Evolutionary conservation across 2,888 invertebrate species (phyloP).

Genomic region (Drosophila longiperda): DNA sequence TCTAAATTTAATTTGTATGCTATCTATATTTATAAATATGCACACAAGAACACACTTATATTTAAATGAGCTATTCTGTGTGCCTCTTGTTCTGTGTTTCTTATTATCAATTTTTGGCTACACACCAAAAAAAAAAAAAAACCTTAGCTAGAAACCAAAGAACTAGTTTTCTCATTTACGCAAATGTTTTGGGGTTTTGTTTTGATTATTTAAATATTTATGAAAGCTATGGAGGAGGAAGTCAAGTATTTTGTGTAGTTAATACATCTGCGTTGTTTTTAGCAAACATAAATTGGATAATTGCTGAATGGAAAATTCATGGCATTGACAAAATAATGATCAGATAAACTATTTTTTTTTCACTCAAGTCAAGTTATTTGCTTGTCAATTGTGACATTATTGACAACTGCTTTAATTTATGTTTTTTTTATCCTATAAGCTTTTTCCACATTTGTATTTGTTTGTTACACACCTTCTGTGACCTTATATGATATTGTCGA

Average conservation of each 20-base stretch:
- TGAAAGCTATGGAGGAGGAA: conserved; percentile 15
- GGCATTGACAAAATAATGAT: not conserved
- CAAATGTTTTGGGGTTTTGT: conserved; percentile 2
- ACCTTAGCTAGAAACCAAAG: conserved; percentile 30
- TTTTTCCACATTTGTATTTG: not conserved
- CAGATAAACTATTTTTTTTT: not conserved
- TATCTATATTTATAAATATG: conserved; percentile 27
- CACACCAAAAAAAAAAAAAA: conserved; percentile 8
- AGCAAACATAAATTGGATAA: conserved; percentile 1
- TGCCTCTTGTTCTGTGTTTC: conserved; percentile 19
- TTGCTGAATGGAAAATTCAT: conserved; percentile 1
- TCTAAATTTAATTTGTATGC: conserved; percentile 61
- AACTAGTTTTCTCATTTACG: conserved; percentile 42
- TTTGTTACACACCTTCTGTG: not conserved
- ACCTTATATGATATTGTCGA: conserved; percentile 1
- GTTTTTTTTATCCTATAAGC: not conserved
- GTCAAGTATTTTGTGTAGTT: not conserved
- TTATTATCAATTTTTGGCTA: conserved; percentile 43
- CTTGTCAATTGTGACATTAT: not conserved
- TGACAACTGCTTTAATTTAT: conserved; percentile 7
- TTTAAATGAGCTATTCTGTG: conserved; percentile 15
- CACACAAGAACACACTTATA: not conserved
- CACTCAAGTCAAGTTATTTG: not conserved
- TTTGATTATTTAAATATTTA: conserved; percentile 36
- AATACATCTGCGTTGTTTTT: conserved; percentile 18